phyloP scores from a whole-genome alignment of 1,140 invertebrate genomes.

The Eumaeus atala region DNA sequence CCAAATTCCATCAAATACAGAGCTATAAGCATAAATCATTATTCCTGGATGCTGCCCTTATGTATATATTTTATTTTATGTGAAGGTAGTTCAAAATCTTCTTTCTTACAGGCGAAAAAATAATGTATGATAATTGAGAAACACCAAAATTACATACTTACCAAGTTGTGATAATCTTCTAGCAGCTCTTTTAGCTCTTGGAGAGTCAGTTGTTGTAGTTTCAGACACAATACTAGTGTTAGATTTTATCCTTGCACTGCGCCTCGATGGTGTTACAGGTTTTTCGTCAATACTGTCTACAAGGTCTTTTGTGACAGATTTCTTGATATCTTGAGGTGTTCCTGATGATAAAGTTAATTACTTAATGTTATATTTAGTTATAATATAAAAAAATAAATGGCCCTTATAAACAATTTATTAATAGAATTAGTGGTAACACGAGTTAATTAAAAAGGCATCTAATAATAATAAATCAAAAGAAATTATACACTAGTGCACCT shows the following conservation, averaged over 20 bases:
- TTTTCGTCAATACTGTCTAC: constrained; percentile 43
- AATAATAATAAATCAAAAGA: too few relatives aligned
- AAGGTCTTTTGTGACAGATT: constrained; percentile 33
- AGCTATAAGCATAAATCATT: too few relatives aligned
- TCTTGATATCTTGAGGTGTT: constrained; percentile 26
- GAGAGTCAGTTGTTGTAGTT: constrained; percentile 40
- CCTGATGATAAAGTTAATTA: constrained; percentile 14
- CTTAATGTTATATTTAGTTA: too few relatives aligned
- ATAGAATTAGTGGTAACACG: too few relatives aligned
- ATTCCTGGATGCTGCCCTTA: too few relatives aligned
- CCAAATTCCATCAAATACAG: too few relatives aligned
- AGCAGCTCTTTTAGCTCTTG: constrained; percentile 53
- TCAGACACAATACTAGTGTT: constrained; percentile 56
- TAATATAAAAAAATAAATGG: not conserved
- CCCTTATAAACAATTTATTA: too few relatives aligned
- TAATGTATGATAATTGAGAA: too few relatives aligned
- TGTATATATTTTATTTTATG: too few relatives aligned
- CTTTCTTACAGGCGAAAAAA: not conserved
- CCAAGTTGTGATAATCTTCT: constrained; percentile 52
- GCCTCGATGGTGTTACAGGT: constrained; percentile 47
- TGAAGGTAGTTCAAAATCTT: too few relatives aligned
- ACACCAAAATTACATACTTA: constrained; percentile 30
- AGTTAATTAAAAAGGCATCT: too few relatives aligned
- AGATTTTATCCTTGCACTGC: constrained; percentile 51
- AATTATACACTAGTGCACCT: too few relatives aligned